Conservation (phyloP, 2,888 invertebrate genomes). For the Euzophera pinguis region DNA sequence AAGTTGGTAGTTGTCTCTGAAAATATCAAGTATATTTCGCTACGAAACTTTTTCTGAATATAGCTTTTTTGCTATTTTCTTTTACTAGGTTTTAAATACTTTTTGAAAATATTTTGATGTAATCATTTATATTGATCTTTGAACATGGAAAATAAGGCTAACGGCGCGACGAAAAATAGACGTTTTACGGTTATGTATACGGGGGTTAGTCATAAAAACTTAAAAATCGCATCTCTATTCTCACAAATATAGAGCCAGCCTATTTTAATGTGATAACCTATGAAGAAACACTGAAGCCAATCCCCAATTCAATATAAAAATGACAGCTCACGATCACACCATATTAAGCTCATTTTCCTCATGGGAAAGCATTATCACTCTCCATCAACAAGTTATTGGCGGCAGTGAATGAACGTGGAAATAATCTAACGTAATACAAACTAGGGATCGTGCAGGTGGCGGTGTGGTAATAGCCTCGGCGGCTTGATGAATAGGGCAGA, state of each 20-base stretch:
- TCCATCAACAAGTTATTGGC: constrained; percentile 55
- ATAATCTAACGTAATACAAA: constrained; percentile 66
- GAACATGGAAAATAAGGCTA: no score
- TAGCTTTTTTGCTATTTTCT: no score
- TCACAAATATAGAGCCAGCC: background rate
- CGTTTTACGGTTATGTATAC: no score
- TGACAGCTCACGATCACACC: constrained; percentile 4
- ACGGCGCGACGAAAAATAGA: no score
- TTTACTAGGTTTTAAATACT: no score
- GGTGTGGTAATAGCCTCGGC: constrained; percentile 62
- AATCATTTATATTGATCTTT: no score
- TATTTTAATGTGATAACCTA: background rate
- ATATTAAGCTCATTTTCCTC: constrained; percentile 35
- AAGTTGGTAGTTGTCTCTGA: no score
- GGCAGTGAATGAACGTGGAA: constrained; percentile 52
- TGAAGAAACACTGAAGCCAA: background rate
- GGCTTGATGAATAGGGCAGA: constrained; percentile 71
- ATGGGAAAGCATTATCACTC: constrained; percentile 17
- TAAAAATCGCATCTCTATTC: background rate
- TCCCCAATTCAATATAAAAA: background rate
- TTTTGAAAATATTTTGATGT: no score
- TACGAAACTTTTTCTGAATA: no score
- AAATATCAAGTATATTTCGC: no score
- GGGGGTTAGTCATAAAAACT: no score
- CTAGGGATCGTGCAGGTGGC: constrained; percentile 68